Conservation (phyloP, 2,888 invertebrate species). For the Orchesella flavescens region DNA sequence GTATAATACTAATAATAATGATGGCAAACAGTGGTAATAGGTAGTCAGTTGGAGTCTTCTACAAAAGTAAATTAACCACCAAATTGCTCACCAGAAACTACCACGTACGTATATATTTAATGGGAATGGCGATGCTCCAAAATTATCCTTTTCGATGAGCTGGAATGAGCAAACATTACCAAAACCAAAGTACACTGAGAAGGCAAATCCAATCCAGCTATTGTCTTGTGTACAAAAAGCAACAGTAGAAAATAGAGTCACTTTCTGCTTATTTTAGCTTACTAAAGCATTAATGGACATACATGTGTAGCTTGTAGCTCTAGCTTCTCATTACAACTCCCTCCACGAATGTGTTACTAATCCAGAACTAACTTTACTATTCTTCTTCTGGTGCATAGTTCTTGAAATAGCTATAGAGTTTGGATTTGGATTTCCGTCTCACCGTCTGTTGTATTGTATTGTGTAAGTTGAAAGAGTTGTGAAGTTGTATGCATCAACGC, state of each 20-base stretch:
- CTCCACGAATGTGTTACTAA: not conserved
- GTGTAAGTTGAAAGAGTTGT: not conserved
- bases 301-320: no score
- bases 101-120: slow-evolving; percentile 33
- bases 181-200: not conserved
- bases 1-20: slow-evolving; percentile 40
- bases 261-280: slow-evolving; percentile 2
- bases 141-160: slow-evolving; percentile 53
- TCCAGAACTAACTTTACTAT: not conserved
- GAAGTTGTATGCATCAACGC: not conserved
- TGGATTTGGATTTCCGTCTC: not conserved
- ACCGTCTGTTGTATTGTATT: not conserved
- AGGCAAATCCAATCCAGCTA: not conserved
- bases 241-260: slow-evolving; percentile 15
- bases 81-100: slow-evolving; percentile 51
- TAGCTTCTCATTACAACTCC: no score
- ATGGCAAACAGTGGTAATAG: slow-evolving; percentile 31
- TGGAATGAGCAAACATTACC: slow-evolving; percentile 51
- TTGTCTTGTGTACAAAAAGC: slow-evolving; percentile 1
- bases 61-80: slow-evolving; percentile 51
- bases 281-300: not conserved
- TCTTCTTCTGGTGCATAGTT: not conserved
- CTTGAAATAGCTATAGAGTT: not conserved
- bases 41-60: slow-evolving; percentile 38
- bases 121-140: slow-evolving; percentile 51